Base-by-base conservation (phyloP, 2,888 invertebrate genomes). In the Melikaiella ostensackeni region DNA sequence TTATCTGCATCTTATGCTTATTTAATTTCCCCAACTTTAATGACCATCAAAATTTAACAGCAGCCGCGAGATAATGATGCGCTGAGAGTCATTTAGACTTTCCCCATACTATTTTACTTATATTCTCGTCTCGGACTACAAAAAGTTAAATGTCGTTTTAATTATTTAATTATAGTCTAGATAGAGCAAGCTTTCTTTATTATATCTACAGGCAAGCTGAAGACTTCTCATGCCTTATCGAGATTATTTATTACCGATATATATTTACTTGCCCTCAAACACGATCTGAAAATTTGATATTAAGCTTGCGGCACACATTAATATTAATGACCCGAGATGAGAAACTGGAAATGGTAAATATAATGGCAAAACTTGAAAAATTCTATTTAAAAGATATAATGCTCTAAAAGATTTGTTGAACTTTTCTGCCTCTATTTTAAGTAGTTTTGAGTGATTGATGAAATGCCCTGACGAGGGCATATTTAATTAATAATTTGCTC, bases 151-250 rank as follows among this genome's bases (percentile, higher is more conserved):
- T 33, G 16, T 64, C 21, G 38, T 24, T 64, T 64, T 24, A 64
- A 64, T 64, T 64, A 64, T 64, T 64, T 64, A 64, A 35, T 64
- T 64, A 38, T 21, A 64, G 64, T 38, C 13, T 7, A 16, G 38
- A 38, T 64, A 64, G 35, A 21, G 24, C 16, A 64, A 64, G 38
- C 64, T 64, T 64, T 64, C 35, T 64, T 64, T 38, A 38, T 64
- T 42, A 64, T 63, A 63, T 63, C 62, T 63, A 21, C 62, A 35
- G 62, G 35, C 35, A 35, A 33, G 35, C 62, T 63, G n/a, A n/a
- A 16, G 7, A 35, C 35, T 63, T 35, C 13, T 35, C 35, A 63
- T 63, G 35, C 35, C 35, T 38, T 63, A 63, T 63, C 35, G 21
- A 63, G 33, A 63, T 1, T 35, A 38, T 63, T 63, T 38, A 63